Conservation (phyloP, 2,888 invertebrate species). For the Erebia palarica region DNA sequence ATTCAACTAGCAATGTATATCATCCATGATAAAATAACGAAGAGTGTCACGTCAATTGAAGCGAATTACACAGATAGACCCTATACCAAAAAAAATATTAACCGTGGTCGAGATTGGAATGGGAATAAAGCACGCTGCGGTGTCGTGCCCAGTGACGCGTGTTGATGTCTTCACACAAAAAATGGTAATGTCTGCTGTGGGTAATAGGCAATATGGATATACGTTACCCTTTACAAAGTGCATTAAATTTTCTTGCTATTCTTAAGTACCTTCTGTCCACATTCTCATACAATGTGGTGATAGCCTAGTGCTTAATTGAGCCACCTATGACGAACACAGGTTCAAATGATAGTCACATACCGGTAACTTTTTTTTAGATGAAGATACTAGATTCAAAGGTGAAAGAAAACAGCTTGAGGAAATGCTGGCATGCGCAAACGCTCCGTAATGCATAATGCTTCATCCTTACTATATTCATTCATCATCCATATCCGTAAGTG, state of each 20-base stretch:
- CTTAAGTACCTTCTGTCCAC: too few species aligned
- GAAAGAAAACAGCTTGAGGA: too few species aligned
- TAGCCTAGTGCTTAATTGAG: too few species aligned
- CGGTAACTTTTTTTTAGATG: too few species aligned
- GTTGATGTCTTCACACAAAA: conserved; percentile 37
- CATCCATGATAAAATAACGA: not conserved
- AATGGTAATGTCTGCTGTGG: conserved; percentile 33
- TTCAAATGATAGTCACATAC: too few species aligned
- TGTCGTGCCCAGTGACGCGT: conserved; percentile 45
- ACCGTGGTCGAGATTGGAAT: conserved; percentile 48
- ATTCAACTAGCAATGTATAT: conserved; percentile 38
- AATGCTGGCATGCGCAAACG: too few species aligned
- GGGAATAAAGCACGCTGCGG: conserved; percentile 49
- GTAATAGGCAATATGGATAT: conserved; percentile 34
- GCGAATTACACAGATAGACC: conserved; percentile 31
- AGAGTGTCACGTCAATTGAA: conserved; percentile 32
- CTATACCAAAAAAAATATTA: conserved; percentile 46
- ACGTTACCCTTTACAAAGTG: conserved; percentile 17
- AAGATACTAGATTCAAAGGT: too few species aligned
- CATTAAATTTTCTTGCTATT: not conserved
- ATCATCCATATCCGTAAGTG: too few species aligned
- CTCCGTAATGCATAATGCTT: too few species aligned
- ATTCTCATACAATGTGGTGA: too few species aligned
- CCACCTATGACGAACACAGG: too few species aligned
- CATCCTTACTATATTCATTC: too few species aligned